Conservation (phyloP, 2,113 vertebrate genomes). For the Proteles cristata region DNA sequence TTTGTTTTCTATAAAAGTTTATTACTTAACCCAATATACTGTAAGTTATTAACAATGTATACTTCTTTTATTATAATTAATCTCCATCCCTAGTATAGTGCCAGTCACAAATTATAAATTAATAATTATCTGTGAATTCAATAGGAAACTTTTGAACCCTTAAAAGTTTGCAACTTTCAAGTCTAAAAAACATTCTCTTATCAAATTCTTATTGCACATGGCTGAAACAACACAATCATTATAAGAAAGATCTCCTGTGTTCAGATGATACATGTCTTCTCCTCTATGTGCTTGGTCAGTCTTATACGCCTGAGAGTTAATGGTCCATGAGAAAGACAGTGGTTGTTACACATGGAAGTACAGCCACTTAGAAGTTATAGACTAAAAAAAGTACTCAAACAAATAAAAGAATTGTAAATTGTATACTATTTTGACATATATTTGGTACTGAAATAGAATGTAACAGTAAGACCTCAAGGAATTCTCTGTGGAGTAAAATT, state of each 20-base stretch:
- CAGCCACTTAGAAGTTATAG: neutral
- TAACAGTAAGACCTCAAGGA: neutral
- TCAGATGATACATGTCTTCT: neutral
- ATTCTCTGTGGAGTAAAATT: neutral
- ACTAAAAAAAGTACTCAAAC: neutral
- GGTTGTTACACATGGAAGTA: neutral
- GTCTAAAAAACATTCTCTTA: neutral
- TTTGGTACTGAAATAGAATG: neutral
- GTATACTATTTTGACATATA: neutral
- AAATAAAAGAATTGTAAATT: neutral
- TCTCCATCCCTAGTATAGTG: neutral
- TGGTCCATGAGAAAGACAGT: neutral
- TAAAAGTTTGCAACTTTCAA: neutral
- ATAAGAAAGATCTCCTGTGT: neutral
- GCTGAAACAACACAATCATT: neutral
- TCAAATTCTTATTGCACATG: neutral
- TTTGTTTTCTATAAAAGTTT: neutral
- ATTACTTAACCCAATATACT: neutral
- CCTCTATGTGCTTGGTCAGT: neutral
- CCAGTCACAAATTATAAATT: neutral
- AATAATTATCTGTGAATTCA: neutral
- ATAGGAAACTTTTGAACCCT: neutral
- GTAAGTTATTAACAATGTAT: neutral
- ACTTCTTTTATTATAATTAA: neutral
- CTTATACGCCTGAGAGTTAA: neutral